A percentile compares a stretch with the other conserved stretches of the same genome.
phyloP scores from a whole-genome alignment of 1,140 invertebrate genomes.

The Ridgeia piscesae region DNA sequence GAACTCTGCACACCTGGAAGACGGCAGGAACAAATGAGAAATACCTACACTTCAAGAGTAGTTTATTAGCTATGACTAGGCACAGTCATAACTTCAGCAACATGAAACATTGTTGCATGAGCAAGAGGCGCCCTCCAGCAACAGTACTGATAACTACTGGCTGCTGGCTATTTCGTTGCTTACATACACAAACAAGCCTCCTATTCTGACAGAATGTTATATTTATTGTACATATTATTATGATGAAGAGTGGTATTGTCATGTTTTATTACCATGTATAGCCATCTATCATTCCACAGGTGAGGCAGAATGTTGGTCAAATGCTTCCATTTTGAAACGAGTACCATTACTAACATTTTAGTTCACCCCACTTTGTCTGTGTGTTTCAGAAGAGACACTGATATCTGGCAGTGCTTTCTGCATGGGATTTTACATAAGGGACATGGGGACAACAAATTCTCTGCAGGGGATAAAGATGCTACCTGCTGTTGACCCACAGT shows the following conservation, averaged over 20 bases:
- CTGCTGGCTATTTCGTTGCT: neutral
- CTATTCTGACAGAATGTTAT: neutral
- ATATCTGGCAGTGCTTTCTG: too few relatives aligned
- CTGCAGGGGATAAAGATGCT: too few relatives aligned
- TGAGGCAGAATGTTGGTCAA: too few relatives aligned
- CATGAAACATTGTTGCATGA: neutral
- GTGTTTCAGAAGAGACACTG: too few relatives aligned
- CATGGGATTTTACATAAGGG: too few relatives aligned
- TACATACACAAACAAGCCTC: neutral
- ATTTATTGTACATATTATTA: neutral
- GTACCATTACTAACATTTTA: too few relatives aligned
- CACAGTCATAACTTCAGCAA: neutral
- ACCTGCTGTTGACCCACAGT: too few relatives aligned
- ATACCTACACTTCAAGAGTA: neutral
- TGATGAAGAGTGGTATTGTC: neutral
- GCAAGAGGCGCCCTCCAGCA: neutral
- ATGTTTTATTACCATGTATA: neutral
- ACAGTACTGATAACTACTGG: neutral
- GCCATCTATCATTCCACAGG: neutral
- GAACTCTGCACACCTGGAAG: neutral
- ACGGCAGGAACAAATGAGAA: neutral
- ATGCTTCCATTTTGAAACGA: too few relatives aligned
- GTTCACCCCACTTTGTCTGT: too few relatives aligned
- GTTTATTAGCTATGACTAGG: neutral
- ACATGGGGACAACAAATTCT: too few relatives aligned